Evolutionary conservation across 2,113 vertebrate species (phyloP).

Genomic region (Rhadina sibilatrix): DNA sequence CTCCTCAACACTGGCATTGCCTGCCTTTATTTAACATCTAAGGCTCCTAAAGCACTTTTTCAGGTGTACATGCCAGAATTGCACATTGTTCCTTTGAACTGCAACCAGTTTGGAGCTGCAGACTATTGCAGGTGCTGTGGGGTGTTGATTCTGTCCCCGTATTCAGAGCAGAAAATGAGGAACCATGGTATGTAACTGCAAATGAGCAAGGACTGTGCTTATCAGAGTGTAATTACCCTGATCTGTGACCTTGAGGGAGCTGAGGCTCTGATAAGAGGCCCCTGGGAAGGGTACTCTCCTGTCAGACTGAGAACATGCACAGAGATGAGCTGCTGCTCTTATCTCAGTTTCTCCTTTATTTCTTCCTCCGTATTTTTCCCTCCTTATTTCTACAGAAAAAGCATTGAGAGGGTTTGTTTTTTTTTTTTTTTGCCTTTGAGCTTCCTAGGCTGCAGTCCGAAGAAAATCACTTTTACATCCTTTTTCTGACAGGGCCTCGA

Average conservation of each 20-base stretch:
- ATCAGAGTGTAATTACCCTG: conserved; percentile 47
- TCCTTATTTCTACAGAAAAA: background rate
- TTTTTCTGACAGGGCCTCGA: background rate
- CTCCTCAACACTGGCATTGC: background rate
- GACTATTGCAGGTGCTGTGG: background rate
- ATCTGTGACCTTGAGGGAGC: conserved; percentile 53
- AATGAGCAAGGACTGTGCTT: conserved; percentile 15
- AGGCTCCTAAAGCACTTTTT: background rate
- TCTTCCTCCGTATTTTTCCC: background rate
- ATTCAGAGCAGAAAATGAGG: conserved; percentile 10
- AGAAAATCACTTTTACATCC: background rate
- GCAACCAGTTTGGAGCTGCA: background rate
- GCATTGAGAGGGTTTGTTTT: background rate
- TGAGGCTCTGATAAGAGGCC: conserved; percentile 19
- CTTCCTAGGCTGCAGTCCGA: background rate
- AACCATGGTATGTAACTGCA: background rate
- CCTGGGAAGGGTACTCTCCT: conserved; percentile 7
- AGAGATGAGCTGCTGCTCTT: conserved; percentile 8
- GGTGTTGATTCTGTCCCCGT: background rate
- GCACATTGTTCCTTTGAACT: background rate
- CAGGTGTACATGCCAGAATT: background rate
- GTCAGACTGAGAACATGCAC: background rate
- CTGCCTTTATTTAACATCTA: background rate
- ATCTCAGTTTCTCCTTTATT: background rate
- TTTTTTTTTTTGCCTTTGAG: background rate